Evolutionary conservation across 2,888 invertebrate species (phyloP), one percentile per base, ranked within the genome.

Genomic region (Synergus laeviventris): DNA sequence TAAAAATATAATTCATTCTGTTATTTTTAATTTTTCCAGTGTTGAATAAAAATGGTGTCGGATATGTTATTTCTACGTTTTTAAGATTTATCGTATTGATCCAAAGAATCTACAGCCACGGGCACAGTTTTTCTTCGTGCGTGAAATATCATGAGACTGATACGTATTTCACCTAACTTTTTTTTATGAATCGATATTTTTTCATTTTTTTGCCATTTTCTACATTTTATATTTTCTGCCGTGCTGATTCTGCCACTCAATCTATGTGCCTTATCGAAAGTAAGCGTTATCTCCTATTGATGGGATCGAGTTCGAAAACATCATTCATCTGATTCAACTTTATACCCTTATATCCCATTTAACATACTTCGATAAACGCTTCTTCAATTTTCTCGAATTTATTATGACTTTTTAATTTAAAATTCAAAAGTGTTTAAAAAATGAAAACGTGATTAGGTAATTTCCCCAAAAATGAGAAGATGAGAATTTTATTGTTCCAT

Each of bases 121-220:
- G 70, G 49, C 45, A 49, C n/a, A 49, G 31, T 49, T 70, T 45
- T 49, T 24, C 31, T 49, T 70, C n/a, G 5, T 70, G 31, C 31
- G 36, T 70, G 70, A 24, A 45, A 70, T 49, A 70, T 49, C 31
- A 24, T 14, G 12, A 16, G 12, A 49, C 70, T 21, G 11, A 21
- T 64, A 56, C 18, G 21, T 56, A 4, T 56, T 18, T 64, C 36
- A 62, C 39, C 39, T 4, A 38, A 9, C 4, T 62, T 62, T 36
- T 9, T 39, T 31, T 31, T 31, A 0, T 31, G 31, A 31, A 18
- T 14, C 21, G n/a, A 4, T 64, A 18, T 21, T n/a, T 18, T 9
- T 5, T 18, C 18, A 18, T 1, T 36, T 36, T 61, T 14, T 61
- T 36, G 5, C 12, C 21, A 42, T 64, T 21, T 64, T 64, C 21